Base-by-base conservation (phyloP, 2,113 vertebrate species). In the Puffinus mauretanicus region DNA sequence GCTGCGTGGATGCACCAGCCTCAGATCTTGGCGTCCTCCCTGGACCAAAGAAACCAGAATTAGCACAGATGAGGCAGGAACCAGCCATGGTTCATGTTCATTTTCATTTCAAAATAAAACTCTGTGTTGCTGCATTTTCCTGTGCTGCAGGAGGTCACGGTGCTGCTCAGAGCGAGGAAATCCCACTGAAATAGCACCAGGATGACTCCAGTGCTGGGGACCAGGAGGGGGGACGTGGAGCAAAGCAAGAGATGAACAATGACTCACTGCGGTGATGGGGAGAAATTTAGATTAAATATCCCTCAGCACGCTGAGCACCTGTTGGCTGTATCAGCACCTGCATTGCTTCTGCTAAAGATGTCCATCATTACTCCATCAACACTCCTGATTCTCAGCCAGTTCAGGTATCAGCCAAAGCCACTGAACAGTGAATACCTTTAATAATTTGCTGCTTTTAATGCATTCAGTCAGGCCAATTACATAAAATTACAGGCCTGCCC, bases 401-500 rank as follows among this genome's bases (percentile, higher is more conserved):
- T 82, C 93, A 92, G 94, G 90, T 96, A 89, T 85, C 95, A 86
- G 81, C 73, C 65, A 29, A 93, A 79, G 78, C 42, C 12, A 9
- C 93, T 67, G 70, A 95, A 42, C 66, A 94, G 82, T 47, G 75
- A 96, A 93, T 67, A 87, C 94, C 60, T 91, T 93, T 44, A 91
- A 94, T 73, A 61, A 91, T 51, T 69, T 82, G 58, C 67, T 88
- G 90, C 84, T 93, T 88, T 84, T 95, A 91, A 94, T 75, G 91
- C 58, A 65, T 83, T 86, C 92, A 90, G 81, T 91, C 91, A 86
- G 79, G 80, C 77, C 89, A 95, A 97, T 95, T 97, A 96, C 91
- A 88, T 72, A 93, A 96, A 97, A 96, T 97, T 90, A 96, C 49
- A 88, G 65, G 73, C 72, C 85, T 91, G 72, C 55, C 77, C 76